Evolutionary conservation across 2,888 invertebrate species (phyloP).

Genomic region (Drosophila nr. fundita): DNA sequence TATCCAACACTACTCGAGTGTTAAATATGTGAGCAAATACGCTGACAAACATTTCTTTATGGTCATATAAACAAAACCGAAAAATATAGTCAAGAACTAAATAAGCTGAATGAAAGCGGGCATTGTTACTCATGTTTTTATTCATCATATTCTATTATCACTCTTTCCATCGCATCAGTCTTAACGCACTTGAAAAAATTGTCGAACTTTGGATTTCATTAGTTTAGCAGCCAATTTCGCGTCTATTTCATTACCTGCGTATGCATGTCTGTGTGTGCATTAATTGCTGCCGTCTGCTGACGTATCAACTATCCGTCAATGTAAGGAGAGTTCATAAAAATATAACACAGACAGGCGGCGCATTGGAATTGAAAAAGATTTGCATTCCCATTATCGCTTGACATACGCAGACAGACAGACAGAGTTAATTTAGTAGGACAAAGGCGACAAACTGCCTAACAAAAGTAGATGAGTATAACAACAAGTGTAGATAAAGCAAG

Average conservation of each 20-base stretch:
- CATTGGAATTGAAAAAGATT: conserved; percentile 24
- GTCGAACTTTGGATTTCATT: conserved; percentile 34
- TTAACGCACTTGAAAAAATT: conserved; percentile 4
- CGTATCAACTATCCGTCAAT: conserved; percentile 55
- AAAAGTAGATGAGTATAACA: too few relatives aligned
- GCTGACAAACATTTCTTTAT: background rate
- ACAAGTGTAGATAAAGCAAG: conserved; percentile 22
- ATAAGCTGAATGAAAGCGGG: conserved; percentile 21
- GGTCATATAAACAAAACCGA: conserved; percentile 18
- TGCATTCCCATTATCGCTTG: conserved; percentile 49
- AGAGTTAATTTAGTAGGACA: conserved; percentile 23
- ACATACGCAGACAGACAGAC: conserved; percentile 22
- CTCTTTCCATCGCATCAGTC: background rate
- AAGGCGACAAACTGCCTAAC: conserved; percentile 18
- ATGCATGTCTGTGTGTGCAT: background rate
- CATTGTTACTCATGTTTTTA: conserved; percentile 31
- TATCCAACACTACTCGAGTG: background rate
- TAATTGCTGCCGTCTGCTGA: conserved; percentile 27
- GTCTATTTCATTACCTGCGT: conserved; percentile 25
- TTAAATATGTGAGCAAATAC: background rate
- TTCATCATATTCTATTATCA: conserved; percentile 2
- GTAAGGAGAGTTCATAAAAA: conserved; percentile 36
- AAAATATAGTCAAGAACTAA: background rate
- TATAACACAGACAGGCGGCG: conserved; percentile 10
- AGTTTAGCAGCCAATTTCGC: conserved; percentile 20